Evolutionary conservation across 1,140 invertebrate genomes (phyloP), one percentile per base, ranked within the genome.

Genomic region (Littorina saxatilis): DNA sequence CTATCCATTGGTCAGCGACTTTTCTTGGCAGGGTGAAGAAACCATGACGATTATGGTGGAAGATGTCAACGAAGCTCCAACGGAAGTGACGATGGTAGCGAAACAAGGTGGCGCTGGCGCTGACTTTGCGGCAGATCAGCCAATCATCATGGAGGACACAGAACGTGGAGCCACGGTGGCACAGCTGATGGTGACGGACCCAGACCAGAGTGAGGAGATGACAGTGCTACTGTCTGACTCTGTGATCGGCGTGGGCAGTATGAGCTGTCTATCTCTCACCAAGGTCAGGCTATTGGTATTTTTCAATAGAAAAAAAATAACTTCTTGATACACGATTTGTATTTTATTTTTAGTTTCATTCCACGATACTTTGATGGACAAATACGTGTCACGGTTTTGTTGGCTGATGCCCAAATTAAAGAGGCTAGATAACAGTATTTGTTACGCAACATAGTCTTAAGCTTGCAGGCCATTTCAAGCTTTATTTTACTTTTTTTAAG

Each of bases 21-120:
- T n/a, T n/a, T n/a, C n/a, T n/a, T n/a, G n/a, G 23, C 70, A 80
- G 79, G 81, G 32, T n/a, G 74, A 68, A 61, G 40, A 58, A 5
- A 81, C n/a, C 11, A 84, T 85, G 81, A 74, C 75, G 4, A 23
- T 88, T 0, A 43, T 58, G 15, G 81, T 88, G 27, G 61, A 76
- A 32, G 80, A 88, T 82, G 79, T 83, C 11, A 83, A 86, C 63
- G 87, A 88, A 68, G 13, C 73, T 1, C 87, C 87, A 32, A 74
- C 58, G 32, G 52, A 40, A 58, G 50, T 85, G 27, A 66, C 32
- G 17, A 20, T 88, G 29, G 70, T 72, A 37, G 29, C 81, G 17
- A 70, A 73, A n/a, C 68, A 37, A 70, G 82, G 82, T 35, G 55
- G 68, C 35, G 79, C 72, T 23, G 35, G 61, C 32, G 23, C 39